Base-by-base conservation (phyloP, 2,797 vertebrate species). In the Typhlichthys subterraneus region DNA sequence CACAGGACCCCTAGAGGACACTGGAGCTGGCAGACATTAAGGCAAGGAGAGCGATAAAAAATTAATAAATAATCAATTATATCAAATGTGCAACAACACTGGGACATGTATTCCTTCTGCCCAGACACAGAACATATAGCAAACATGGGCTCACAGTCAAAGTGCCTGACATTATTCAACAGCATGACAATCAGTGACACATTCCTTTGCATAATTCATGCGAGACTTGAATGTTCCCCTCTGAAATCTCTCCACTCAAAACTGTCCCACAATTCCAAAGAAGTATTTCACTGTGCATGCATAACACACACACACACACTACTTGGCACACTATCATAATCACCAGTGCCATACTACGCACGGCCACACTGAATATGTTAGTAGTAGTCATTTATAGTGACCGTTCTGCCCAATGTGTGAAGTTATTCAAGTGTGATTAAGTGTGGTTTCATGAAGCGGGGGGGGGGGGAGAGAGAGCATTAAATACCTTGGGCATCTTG, bases 401-500 rank as follows among this genome's bases (percentile, higher is more conserved):
- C 5, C 29, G 11, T 29, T 6, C 12, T 33, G 8, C 4, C 19
- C 6, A 4, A n/a, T 8, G 14, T 23, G 45, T 12, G 38, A 42
- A 42, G 1, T 42, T 42, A 42, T 42, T 42, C 9, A 8, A 9
- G 38, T 42, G 38, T 42, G 38, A 42, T 29, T 29, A 42, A 9
- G 38, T 42, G 7, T 42, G 7, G 7, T 42, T 42, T 42, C 2
- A 7, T 42, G 8, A 9, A 42, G 5, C 7, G 9, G 1, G 7
- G 9, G 38, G 38, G 9, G 6, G 9, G 38, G 33, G 33, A 38
- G n/a, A 42, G 9, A 3, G 2, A 3, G 5, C 1, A 0, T n/a
- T 12, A 13, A 33, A 51, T 88, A 98, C 97, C 95, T 94, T 98
- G 70, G 95, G 96, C 93, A 97, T 88, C 86, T 85, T 96, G 75